phyloP scores from a whole-genome alignment of 2,113 vertebrate species.

The Propithecus coquereli region DNA sequence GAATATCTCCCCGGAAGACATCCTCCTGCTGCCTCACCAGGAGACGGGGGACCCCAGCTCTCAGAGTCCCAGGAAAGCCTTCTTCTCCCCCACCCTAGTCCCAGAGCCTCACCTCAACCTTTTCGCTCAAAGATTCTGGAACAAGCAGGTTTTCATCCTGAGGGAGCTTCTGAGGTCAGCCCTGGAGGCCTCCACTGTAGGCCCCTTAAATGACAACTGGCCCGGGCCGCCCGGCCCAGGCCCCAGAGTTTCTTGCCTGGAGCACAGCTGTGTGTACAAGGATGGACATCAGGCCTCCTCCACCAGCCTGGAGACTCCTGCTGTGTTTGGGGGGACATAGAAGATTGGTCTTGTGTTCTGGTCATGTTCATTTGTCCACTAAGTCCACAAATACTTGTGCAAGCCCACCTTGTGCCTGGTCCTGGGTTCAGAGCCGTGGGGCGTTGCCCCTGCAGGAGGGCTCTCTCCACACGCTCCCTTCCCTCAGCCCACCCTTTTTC shows the following conservation, averaged over 20 bases:
- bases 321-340: neutral
- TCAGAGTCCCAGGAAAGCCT: neutral
- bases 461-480: too few relatives aligned
- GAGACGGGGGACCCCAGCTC: neutral
- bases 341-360: neutral
- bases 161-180: neutral
- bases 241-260: neutral
- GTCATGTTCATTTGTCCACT: neutral
- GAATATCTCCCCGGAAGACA: neutral
- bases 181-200: neutral
- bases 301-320: neutral
- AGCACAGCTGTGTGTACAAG: neutral
- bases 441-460: neutral
- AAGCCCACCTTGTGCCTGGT: neutral
- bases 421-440: neutral
- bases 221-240: neutral
- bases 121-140: neutral
- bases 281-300: neutral
- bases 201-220: neutral
- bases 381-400: neutral
- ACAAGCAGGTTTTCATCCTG: neutral
- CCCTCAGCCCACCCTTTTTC: accelerated
- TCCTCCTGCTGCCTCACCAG: neutral
- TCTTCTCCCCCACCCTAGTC: neutral
- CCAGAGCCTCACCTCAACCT: neutral